A percentile compares a stretch with the other conserved stretches of the same genome.
These are phyloP conservation scores for Corythornis cristatus DNA, from an alignment of 2,113 vertebrate genomes.

Conservation along the genomic window DNA sequence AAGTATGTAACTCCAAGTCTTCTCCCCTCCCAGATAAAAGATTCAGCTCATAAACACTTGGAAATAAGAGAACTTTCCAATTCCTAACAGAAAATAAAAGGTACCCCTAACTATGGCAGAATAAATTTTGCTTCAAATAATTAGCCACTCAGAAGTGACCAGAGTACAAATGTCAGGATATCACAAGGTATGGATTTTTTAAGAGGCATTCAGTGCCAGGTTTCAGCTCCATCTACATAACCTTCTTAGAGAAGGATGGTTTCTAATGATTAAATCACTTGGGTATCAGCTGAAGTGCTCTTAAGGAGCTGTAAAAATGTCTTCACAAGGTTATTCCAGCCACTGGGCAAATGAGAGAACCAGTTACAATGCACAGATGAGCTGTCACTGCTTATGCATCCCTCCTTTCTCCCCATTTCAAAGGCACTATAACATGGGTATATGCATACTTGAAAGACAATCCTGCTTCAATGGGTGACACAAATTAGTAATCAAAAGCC, in stretches of 20 bases:
- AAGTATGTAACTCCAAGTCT: background rate
- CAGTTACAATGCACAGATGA: background rate
- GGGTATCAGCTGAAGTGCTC: background rate
- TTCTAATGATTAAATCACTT: background rate
- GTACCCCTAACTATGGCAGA: background rate
- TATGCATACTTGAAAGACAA: background rate
- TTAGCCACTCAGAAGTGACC: background rate
- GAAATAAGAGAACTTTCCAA: background rate
- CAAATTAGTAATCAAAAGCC: background rate
- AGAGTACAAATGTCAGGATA: background rate
- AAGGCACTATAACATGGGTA: background rate
- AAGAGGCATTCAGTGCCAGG: background rate
- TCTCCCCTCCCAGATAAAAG: background rate
- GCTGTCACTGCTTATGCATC: background rate
- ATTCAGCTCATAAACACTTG: background rate
- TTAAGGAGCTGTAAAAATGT: background rate
- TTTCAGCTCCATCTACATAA: background rate
- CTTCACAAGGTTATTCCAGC: background rate
- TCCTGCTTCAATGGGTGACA: background rate
- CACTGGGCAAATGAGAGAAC: background rate
- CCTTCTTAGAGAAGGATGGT: background rate
- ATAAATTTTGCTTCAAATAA: background rate
- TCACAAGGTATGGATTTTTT: background rate
- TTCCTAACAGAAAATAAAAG: background rate
- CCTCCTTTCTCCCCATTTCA: background rate